Percentiles rank a stretch among this genome's conserved stretches.
Conservation (phyloP, 1,140 invertebrate genomes). For the Drosophila bifasciata region DNA sequence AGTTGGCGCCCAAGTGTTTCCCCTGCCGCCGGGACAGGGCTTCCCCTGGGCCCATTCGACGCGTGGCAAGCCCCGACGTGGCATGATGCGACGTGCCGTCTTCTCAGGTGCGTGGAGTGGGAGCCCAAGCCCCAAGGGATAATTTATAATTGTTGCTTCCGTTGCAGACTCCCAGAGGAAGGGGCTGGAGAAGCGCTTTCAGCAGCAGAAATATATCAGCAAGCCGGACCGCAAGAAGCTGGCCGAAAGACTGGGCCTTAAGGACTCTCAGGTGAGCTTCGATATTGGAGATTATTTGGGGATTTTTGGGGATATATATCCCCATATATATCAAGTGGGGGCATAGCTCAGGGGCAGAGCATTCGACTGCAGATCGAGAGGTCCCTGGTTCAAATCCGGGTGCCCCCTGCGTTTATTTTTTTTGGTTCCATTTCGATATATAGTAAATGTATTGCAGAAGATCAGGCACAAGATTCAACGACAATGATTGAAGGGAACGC, state of each 20-base stretch:
- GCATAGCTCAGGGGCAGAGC: slow-evolving; percentile 95
- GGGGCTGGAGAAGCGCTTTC: slow-evolving; percentile 96
- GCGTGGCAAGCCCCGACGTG: slow-evolving; percentile 92
- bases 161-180: slow-evolving; percentile 96
- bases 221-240: slow-evolving; percentile 98
- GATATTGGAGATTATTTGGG: too few species aligned
- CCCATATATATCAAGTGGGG: slow-evolving; percentile 4
- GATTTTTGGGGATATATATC: too few species aligned
- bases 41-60: slow-evolving; percentile 93
- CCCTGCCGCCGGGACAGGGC: slow-evolving; percentile 86
- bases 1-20: slow-evolving; percentile 87
- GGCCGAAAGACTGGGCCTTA: slow-evolving; percentile 96
- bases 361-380: slow-evolving; percentile 96
- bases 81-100: slow-evolving; percentile 97
- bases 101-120: slow-evolving; percentile 85
- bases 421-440: background rate
- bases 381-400: slow-evolving; percentile 97
- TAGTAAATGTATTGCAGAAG: too few species aligned
- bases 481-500: too few species aligned
- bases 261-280: slow-evolving; percentile 94
- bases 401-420: slow-evolving; percentile 88
- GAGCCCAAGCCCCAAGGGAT: background rate
- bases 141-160: slow-evolving; percentile 22
- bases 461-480: too few species aligned
- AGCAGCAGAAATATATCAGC: slow-evolving; percentile 99